Percentiles rank a stretch among this genome's conserved stretches.
These are phyloP conservation scores for Scrobipalpa atriplicella DNA, from an alignment of 2,888 invertebrate species.

Conservation along the genomic window DNA sequence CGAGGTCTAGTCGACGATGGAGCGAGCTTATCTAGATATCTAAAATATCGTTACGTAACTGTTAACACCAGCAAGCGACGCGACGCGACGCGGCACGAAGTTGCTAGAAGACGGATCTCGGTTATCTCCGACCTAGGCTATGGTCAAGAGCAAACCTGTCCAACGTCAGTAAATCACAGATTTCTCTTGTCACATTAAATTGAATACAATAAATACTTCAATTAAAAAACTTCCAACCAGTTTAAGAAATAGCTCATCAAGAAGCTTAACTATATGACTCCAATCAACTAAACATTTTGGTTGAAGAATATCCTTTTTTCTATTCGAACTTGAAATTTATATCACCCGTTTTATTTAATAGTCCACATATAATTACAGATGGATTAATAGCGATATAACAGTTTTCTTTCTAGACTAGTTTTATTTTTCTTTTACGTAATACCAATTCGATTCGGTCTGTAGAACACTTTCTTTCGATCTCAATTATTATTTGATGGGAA, in stretches of 20 bases:
- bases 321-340: neutral
- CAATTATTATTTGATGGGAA: constrained; percentile 8
- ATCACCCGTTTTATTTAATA: constrained; percentile 5
- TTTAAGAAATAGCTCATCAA: constrained; percentile 24
- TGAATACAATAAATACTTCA: neutral
- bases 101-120: no score
- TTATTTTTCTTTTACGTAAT: constrained; percentile 16
- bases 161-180: neutral
- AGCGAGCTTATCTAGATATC: no score
- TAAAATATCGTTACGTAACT: no score
- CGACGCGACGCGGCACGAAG: no score
- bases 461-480: constrained; percentile 23
- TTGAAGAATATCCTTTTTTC: constrained; percentile 19
- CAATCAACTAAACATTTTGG: constrained; percentile 13
- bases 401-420: neutral
- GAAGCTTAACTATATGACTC: constrained; percentile 3
- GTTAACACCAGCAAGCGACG: no score
- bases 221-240: constrained; percentile 19
- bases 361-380: constrained; percentile 9
- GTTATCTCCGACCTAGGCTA: no score
- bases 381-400: neutral
- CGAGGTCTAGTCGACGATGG: no score
- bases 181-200: neutral
- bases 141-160: neutral
- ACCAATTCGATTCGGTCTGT: constrained; percentile 7